A percentile compares a stretch with the other conserved stretches of the same genome.
These are phyloP conservation scores for Turritopsis rubra DNA, from an alignment of 30 jellyfish, hydroid and myxozoan species.

Conservation along the genomic window DNA sequence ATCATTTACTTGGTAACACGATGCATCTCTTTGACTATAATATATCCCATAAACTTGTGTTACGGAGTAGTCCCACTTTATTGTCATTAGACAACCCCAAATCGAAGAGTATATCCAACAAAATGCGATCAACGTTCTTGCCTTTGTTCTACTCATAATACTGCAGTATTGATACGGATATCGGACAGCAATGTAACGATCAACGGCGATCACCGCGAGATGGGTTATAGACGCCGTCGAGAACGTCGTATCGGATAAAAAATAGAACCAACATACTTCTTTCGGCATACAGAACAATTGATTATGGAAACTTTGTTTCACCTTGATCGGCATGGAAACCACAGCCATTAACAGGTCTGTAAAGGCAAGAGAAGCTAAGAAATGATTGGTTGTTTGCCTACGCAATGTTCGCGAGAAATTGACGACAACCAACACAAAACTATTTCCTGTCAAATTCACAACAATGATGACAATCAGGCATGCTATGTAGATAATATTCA, in stretches of 20 bases:
- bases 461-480: not conserved
- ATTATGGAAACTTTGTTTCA: slow-evolving; percentile 7
- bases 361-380: slow-evolving; percentile 35
- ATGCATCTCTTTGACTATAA: not conserved
- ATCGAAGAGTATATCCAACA: slow-evolving; percentile 22
- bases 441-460: not conserved
- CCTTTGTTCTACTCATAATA: not conserved
- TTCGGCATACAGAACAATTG: slow-evolving; percentile 20
- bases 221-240: slow-evolving; percentile 28
- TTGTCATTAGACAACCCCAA: not conserved
- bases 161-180: slow-evolving; percentile 10
- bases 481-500: not conserved
- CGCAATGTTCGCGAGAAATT: slow-evolving; percentile 4
- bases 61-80: slow-evolving; percentile 5
- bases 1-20: not conserved
- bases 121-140: not conserved
- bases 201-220: slow-evolving; percentile 25
- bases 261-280: slow-evolving; percentile 14
- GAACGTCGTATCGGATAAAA: slow-evolving; percentile 7
- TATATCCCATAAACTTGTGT: not conserved
- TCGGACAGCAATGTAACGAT: slow-evolving; percentile 20
- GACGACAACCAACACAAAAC: not conserved
- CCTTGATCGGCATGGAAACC: slow-evolving; percentile 25
- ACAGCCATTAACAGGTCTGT: slow-evolving; percentile 26
- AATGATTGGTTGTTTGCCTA: not conserved